Conservation (phyloP, 2,888 invertebrate genomes). For the Embidobia sp. region DNA sequence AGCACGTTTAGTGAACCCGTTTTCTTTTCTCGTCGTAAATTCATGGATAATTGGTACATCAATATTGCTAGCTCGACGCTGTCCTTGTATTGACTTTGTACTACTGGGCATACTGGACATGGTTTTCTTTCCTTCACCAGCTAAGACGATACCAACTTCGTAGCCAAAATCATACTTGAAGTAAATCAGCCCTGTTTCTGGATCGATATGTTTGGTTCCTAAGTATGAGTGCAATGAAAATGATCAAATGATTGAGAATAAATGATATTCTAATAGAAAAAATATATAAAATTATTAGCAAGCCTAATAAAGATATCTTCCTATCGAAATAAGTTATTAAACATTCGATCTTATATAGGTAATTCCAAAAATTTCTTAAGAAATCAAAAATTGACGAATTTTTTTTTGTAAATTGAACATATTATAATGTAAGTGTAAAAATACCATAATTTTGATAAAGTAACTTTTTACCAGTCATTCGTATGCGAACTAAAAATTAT, state of each 20-base stretch:
- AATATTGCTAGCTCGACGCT: slow-evolving; percentile 84
- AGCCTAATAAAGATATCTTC: too few relatives aligned
- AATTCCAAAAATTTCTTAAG: too few relatives aligned
- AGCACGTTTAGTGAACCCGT: slow-evolving; percentile 73
- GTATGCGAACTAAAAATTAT: too few relatives aligned
- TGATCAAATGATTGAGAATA: slow-evolving; percentile 8
- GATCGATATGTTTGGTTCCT: slow-evolving; percentile 90
- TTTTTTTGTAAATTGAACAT: too few relatives aligned
- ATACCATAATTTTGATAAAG: too few relatives aligned
- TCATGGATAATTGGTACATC: slow-evolving; percentile 87
- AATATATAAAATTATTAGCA: too few relatives aligned
- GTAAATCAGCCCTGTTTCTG: slow-evolving; percentile 89
- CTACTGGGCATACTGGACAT: slow-evolving; percentile 75
- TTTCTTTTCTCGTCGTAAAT: slow-evolving; percentile 80
- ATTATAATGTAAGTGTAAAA: too few relatives aligned
- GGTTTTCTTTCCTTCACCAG: slow-evolving; percentile 84
- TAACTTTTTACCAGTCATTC: too few relatives aligned
- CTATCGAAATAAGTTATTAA: too few relatives aligned
- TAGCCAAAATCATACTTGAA: slow-evolving; percentile 92
- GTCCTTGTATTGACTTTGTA: slow-evolving; percentile 82
- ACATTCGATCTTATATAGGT: too few relatives aligned
- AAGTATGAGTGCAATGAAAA: slow-evolving; percentile 53
- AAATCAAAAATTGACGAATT: too few relatives aligned
- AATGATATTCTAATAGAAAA: too few relatives aligned
- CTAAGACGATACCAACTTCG: slow-evolving; percentile 88